Conservation (phyloP, 2,113 vertebrate species). For the Ardeotis arabs region DNA sequence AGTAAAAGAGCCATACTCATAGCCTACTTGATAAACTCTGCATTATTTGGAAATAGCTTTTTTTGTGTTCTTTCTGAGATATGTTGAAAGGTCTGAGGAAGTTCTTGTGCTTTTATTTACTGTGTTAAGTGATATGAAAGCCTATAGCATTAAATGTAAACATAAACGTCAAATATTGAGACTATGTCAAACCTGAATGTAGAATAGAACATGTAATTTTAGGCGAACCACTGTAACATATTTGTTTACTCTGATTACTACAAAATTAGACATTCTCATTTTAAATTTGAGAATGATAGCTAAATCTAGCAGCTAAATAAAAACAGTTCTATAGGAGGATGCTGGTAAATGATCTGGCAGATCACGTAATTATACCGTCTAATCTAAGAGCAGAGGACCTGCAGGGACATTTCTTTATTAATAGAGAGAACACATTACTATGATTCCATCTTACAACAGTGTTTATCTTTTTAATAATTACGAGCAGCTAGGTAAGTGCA, state of each 20-base stretch:
- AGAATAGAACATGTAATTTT: not conserved
- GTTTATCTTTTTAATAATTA: conserved; percentile 4
- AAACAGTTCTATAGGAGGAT: not conserved
- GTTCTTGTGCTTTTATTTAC: not conserved
- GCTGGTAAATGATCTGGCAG: not conserved
- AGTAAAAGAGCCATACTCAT: not conserved
- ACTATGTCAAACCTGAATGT: not conserved
- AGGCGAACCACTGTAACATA: not conserved
- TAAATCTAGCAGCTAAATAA: not conserved
- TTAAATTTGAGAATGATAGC: not conserved
- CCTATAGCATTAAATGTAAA: not conserved
- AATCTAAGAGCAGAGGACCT: not conserved
- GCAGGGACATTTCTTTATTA: not conserved
- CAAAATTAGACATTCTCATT: not conserved
- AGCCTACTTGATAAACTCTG: not conserved
- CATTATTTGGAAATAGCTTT: not conserved
- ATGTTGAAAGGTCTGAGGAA: not conserved
- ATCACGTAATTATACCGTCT: not conserved
- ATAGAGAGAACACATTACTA: not conserved
- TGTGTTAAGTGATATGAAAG: not conserved
- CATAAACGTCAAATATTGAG: not conserved
- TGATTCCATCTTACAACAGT: not conserved
- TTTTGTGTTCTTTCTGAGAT: not conserved
- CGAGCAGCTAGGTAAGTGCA: not conserved
- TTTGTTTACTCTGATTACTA: not conserved